Percentiles rank a stretch among this genome's conserved stretches.
phyloP scores from a whole-genome alignment of 2,797 vertebrate species.

The Pseudochirops cupreus region DNA sequence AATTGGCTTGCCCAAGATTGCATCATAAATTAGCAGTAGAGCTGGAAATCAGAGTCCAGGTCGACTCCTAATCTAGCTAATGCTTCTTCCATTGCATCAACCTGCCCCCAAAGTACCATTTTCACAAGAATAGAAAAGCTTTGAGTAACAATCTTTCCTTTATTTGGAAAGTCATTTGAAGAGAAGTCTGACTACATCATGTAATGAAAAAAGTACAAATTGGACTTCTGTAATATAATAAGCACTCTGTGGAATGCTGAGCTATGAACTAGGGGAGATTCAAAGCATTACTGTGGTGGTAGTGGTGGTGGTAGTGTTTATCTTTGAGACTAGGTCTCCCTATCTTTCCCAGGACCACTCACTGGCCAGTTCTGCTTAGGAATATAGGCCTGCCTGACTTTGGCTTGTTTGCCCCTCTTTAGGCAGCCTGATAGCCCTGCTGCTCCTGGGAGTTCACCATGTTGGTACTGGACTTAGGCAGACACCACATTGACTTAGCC shows the following conservation, averaged over 20 bases:
- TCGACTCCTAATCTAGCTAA: background rate
- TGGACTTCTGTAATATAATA: background rate
- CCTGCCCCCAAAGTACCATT: background rate
- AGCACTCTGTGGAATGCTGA: background rate
- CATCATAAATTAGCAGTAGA: background rate
- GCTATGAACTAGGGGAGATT: background rate
- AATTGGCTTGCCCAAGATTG: background rate
- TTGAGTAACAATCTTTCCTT: background rate
- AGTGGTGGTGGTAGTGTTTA: background rate
- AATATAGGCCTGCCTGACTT: background rate
- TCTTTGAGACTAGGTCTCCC: background rate
- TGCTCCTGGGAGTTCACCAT: background rate
- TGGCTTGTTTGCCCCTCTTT: background rate
- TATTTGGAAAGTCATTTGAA: background rate
- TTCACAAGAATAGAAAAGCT: background rate
- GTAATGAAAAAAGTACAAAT: background rate
- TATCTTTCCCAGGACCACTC: background rate
- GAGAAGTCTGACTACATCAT: background rate
- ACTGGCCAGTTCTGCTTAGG: background rate
- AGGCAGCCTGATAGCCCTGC: background rate
- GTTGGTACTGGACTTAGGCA: background rate
- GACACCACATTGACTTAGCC: background rate
- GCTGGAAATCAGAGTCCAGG: background rate
- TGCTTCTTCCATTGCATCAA: background rate
- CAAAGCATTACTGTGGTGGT: background rate